These are phyloP conservation scores for Psix sp. DNA, from an alignment of 1,140 invertebrate genomes.

Conservation along the genomic window DNA sequence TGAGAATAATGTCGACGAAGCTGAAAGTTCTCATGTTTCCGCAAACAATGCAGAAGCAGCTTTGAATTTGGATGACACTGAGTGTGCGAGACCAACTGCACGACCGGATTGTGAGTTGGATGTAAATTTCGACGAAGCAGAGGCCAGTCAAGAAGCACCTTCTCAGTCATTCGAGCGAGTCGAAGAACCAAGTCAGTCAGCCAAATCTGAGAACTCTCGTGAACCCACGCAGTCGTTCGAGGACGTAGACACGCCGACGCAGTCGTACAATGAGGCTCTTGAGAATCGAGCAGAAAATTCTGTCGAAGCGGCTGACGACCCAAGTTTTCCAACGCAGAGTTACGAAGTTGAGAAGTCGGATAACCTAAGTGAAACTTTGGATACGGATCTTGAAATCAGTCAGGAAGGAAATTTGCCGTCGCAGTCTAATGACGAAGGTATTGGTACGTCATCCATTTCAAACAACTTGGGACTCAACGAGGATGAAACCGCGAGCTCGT, in stretches of 20 bases:
- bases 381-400: conserved; percentile 69
- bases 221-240: conserved; percentile 72
- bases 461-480: conserved; percentile 72
- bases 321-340: conserved; percentile 72
- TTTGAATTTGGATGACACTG: conserved; percentile 13
- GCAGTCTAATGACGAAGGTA: conserved; percentile 74
- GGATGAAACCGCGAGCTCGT: conserved; percentile 74
- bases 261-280: conserved; percentile 71
- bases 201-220: conserved; percentile 66
- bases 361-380: conserved; percentile 63
- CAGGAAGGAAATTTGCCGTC: conserved; percentile 73
- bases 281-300: conserved; percentile 48
- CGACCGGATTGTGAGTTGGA: conserved; percentile 30
- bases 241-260: conserved; percentile 69
- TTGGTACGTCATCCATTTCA: conserved; percentile 68
- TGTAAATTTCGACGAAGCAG: conserved; percentile 61
- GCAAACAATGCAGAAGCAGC: no score
- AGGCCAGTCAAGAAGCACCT: conserved; percentile 67
- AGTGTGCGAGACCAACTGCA: conserved; percentile 7
- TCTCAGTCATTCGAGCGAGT: conserved; percentile 71
- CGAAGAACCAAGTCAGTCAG: conserved; percentile 71
- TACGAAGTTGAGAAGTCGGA: conserved; percentile 72
- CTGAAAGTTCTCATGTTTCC: no score
- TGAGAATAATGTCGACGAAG: no score
- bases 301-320: conserved; percentile 64